These are phyloP conservation scores for Oryzias celebensis DNA, from an alignment of 2,113 vertebrate species.

Conservation along the genomic window DNA sequence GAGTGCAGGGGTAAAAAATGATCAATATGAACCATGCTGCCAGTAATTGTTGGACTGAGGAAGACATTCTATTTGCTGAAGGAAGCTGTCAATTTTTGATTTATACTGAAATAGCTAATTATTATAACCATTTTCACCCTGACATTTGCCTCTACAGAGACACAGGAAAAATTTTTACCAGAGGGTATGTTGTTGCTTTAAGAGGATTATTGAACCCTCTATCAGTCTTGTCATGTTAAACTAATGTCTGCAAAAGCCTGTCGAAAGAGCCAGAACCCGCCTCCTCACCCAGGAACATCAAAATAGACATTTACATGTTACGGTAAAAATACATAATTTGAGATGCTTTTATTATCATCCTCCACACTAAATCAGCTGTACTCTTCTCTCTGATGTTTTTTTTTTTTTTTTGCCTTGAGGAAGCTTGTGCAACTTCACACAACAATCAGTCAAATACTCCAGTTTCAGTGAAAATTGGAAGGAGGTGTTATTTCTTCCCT, in stretches of 20 bases:
- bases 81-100: slow-evolving; percentile 44
- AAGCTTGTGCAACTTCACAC: slow-evolving; percentile 31
- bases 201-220: slow-evolving; percentile 77
- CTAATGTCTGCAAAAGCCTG: slow-evolving; percentile 69
- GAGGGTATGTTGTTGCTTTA: slow-evolving; percentile 77
- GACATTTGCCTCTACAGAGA: slow-evolving; percentile 65
- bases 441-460: slow-evolving; percentile 24
- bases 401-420: slow-evolving; percentile 55
- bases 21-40: slow-evolving; percentile 7
- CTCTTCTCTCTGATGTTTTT: slow-evolving; percentile 29
- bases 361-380: slow-evolving; percentile 47
- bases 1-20: slow-evolving; percentile 26
- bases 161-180: slow-evolving; percentile 70
- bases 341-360: slow-evolving; percentile 66
- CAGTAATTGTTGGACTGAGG: slow-evolving; percentile 37
- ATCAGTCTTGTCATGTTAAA: slow-evolving; percentile 72
- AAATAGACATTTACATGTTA: slow-evolving; percentile 66
- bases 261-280: slow-evolving; percentile 60
- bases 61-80: slow-evolving; percentile 33
- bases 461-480: slow-evolving; percentile 24
- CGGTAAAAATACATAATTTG: slow-evolving; percentile 62
- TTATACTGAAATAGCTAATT: slow-evolving; percentile 67
- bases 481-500: slow-evolving; percentile 37
- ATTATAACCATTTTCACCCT: slow-evolving; percentile 61
- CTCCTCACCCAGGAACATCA: slow-evolving; percentile 60